Base-by-base conservation (phyloP, 2,797 vertebrate species). In the Hemibagrus guttatus region DNA sequence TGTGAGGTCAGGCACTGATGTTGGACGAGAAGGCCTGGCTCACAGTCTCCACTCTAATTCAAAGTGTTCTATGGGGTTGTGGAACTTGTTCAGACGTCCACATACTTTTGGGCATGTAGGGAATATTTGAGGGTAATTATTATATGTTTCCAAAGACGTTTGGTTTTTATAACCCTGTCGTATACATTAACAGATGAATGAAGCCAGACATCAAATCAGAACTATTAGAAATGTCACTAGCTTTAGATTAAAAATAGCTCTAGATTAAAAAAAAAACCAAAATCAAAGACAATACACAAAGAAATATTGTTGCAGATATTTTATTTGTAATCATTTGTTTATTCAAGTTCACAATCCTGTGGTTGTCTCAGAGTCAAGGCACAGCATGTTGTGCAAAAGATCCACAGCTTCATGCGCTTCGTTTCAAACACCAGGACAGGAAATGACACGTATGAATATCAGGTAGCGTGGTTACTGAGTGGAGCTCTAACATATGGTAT, bases 341-440 rank as follows among this genome's bases (percentile, higher is more conserved):
- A 58, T 7, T 35, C 54, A 58, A 58, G 75, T 58, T 39, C 54
- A 23, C 28, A 35, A 58, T 79, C 31, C 28, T 35, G 54, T 58
- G 28, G 54, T 14, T 35, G 54, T 79, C 54, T 79, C 28, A 79
- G 19, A 23, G 19, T 35, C 75, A 58, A 79, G 75, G 75, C 75
- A 79, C 75, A 23, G 75, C 54, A 79, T 1, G 54, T 58, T 35
- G 75, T 35, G 54, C 75, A 79, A 35, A 79, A 58, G n/a, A 35
- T 79, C 75, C 75, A 31, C 75, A 58, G 52, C 52, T 78, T 28
- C 52, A 31, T 31, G 74, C n/a, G 16, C 3, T 8, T 76, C 3
- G 17, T 23, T 78, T 31, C 52, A 5, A 58, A 35, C 75, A 56
- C 17, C 17, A 56, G 52, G 28, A 23, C 12, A 35, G 28, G 52